Evolutionary conservation across 1,140 invertebrate genomes (phyloP), one percentile per base, ranked within the genome.

Genomic region (Ridgeia piscesae): DNA sequence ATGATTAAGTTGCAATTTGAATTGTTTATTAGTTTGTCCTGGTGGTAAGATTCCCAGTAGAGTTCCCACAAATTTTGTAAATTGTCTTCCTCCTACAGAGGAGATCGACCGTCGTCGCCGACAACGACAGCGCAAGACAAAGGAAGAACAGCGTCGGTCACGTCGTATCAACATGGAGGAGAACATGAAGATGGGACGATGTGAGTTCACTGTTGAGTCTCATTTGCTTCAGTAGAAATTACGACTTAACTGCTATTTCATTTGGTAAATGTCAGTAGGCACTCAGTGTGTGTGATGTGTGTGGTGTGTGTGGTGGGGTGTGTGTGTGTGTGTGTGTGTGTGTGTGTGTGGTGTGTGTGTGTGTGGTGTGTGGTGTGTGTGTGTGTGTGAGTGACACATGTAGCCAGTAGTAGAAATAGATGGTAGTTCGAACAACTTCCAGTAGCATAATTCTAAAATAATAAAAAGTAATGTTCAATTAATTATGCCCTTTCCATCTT

Each of bases 61-160:
- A 0, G 27, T 77, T 77, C 58, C 58, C 0, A 4, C 58, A 9
- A 9, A 4, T 77, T 77, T 4, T 31, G 27, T 21, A 21, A 21
- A 48, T n/a, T 35, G 6, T 91, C 11, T 58, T 35, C 34, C 33
- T 42, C 1, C 33, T 91, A 33, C 34, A 91, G 91, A 33, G 34
- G 91, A 91, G 48, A 35, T 91, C 9, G 35, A 91, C 14, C 91
- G 91, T 11, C 34, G 42, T 14, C 34, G 34, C 21, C 42, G 48
- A 58, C 91, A 91, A 35, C 34, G 91, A 2, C 91, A 91, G n/a
- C 34, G 91, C 17, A 91, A 91, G 91, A 58, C 33, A 21, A 35
- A 48, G 1, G 91, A 91, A 14, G 91, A 91, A 33, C 34, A 33
- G 17, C 34, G 42, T 34, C 33, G 34, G 42, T 33, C 33, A 8